These are phyloP conservation scores for Torymus texanus DNA, from an alignment of 2,888 invertebrate species.

Conservation along the genomic window DNA sequence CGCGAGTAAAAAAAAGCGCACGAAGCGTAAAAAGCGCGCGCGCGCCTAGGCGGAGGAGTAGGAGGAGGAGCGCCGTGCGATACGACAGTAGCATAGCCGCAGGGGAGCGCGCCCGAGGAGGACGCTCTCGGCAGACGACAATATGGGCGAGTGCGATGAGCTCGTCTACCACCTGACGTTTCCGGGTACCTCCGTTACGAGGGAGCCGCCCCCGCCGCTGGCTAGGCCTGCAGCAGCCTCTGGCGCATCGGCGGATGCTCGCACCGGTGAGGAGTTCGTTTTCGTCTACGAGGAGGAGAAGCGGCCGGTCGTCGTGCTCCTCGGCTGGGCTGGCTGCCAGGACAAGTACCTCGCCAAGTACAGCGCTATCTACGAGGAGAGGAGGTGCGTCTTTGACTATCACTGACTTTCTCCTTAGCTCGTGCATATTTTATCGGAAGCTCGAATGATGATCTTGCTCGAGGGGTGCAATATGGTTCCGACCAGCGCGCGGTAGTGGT, in stretches of 20 bases:
- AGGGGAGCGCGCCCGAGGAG: neutral
- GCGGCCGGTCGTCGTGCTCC: constrained; percentile 82
- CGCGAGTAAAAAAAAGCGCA: no score
- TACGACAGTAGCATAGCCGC: neutral
- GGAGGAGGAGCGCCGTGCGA: neutral
- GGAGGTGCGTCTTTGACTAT: constrained; percentile 77
- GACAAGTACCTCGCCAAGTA: constrained; percentile 87
- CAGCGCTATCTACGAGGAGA: constrained; percentile 85
- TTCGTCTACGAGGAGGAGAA: constrained; percentile 75
- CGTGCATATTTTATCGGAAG: no score
- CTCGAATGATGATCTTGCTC: no score
- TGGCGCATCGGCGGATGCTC: neutral
- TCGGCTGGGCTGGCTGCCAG: constrained; percentile 89
- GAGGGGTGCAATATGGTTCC: no score
- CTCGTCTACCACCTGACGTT: constrained; percentile 26
- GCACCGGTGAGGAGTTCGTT: constrained; percentile 46
- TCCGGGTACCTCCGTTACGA: neutral
- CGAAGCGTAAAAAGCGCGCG: no score
- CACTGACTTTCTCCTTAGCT: no score
- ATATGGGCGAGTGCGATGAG: constrained; percentile 21
- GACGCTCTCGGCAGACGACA: neutral
- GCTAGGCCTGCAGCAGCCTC: neutral
- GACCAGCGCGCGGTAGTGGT: no score
- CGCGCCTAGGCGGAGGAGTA: no score
- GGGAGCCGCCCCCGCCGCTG: neutral